Base-by-base conservation (phyloP, 2,113 vertebrate genomes). In the Lamprotornis superbus region DNA sequence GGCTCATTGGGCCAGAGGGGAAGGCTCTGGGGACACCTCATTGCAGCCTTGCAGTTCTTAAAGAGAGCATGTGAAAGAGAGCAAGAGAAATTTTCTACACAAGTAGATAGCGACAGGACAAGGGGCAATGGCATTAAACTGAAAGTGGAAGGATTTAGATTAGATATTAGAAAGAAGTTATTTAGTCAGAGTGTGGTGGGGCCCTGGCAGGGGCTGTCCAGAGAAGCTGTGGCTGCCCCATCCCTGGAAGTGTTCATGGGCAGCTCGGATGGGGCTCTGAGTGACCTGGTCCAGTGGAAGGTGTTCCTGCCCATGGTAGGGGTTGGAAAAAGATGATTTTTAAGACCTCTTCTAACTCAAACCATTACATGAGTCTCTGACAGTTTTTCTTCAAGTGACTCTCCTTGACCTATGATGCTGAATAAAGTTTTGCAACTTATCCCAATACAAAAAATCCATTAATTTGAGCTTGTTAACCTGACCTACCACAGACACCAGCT, bases 321-420 rank as follows among this genome's bases (percentile, higher is more conserved):
- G 25, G 12, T 2, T 55, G 56, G n/a, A 46, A 70, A 0, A 0
- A 33, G 12, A 25, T 23, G 11, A 49, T 28, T 12, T 70, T 3
- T 49, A 23, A 42, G 5, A 47, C 5, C 15, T 53, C 5, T 12
- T 63, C 15, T 22, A 28, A 63, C 15, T 23, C 12, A 49, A 49
- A 63, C 18, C 5, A 15, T 70, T 37, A 40, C 5, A 3, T 13
- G 18, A 42, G 4, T 28, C 22, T 33, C 0, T 16, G 10, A 56
- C 22, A 75, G 8, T 15, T 89, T 85, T 93, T 64, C 40, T 81
- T 71, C n/a, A 69, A 22, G 39, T 8, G 22, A 91, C 4, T 47
- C 5, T 80, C 37, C 56, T 90, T 59, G 25, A 27, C n/a, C 11
- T 50, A 31, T 57, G 46, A 69, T 50, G 12, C 17, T 63, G 49